Base-by-base conservation (phyloP, 2,888 invertebrate species). In the Chelonus formosanus region DNA sequence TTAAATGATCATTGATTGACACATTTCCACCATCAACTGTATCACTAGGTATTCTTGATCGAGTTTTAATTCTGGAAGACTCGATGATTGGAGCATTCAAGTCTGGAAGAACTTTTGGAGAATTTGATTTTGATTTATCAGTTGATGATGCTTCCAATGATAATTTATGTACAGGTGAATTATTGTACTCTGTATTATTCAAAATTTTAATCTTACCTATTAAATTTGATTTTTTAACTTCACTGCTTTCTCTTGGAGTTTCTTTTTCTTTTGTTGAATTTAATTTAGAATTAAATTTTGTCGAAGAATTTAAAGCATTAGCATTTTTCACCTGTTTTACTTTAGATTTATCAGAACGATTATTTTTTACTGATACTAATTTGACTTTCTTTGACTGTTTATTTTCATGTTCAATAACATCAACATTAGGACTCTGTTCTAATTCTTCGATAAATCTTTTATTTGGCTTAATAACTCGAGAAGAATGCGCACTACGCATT, bases 391-490 rank as follows among this genome's bases (percentile, higher is more conserved):
- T 81, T 8, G 75, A 70, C 35, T 78, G 73, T 65, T 75, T 75
- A 6, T 58, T 63, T 1, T 81, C 79, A 67, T 75, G 77, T 47
- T 81, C 80, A 34, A 75, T 73, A 62, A 76, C 75, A 31, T 83
- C 80, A 62, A 84, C 74, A 68, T 77, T 69, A 68, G 81, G 67
- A 70, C 79, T 69, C 52, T 84, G 85, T 77, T 88, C 89, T 70
- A 89, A 89, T 68, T 89, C 89, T 78, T 92, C 92, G 63, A 93
- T 88, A 77, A 95, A 92, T 72, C 92, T 89, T 84, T 94, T 95
- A 79, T 94, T 95, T 48, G 95, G 95, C 82, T 93, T 95, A 62
- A 95, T 95, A 52, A 94, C 92, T 72, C 95, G 88, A 4, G 94
- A 94, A 50, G 95, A 95, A 82, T 94, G 92, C 10, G 89, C 92